Evolutionary conservation across 2,888 invertebrate genomes (phyloP).

Genomic region (Erebia aethiops): DNA sequence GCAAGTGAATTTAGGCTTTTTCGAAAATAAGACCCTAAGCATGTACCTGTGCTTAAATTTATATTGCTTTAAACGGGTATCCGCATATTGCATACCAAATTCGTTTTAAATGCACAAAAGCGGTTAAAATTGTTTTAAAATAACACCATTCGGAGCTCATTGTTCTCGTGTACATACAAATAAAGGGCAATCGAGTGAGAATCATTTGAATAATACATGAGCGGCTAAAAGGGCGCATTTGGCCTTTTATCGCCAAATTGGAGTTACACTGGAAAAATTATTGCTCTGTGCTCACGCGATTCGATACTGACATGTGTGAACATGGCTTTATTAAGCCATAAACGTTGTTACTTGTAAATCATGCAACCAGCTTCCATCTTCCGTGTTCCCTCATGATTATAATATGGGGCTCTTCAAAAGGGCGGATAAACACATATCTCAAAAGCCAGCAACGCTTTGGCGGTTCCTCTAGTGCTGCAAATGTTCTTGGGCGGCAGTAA

Average conservation of each 20-base stretch:
- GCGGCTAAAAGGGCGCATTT: slow-evolving; percentile 51
- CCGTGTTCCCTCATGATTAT: too few species aligned
- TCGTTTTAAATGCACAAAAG: neutral
- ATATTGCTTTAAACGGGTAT: neutral
- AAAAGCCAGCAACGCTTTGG: too few species aligned
- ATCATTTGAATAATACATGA: slow-evolving; percentile 69
- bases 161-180: slow-evolving; percentile 47
- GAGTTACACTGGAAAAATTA: slow-evolving; percentile 46
- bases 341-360: neutral
- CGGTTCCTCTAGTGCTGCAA: too few species aligned
- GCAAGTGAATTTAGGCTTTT: too few species aligned
- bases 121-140: slow-evolving; percentile 19
- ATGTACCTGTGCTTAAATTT: neutral
- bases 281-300: slow-evolving; percentile 25
- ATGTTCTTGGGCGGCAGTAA: too few species aligned
- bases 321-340: neutral
- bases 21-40: too few species aligned
- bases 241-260: slow-evolving; percentile 59
- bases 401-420: too few species aligned
- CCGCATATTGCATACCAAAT: neutral
- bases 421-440: too few species aligned
- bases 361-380: too few species aligned
- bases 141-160: slow-evolving; percentile 39
- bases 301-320: slow-evolving; percentile 9
- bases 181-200: slow-evolving; percentile 55